phyloP scores from a whole-genome alignment of 2,113 vertebrate genomes.

The Excalfactoria chinensis region DNA sequence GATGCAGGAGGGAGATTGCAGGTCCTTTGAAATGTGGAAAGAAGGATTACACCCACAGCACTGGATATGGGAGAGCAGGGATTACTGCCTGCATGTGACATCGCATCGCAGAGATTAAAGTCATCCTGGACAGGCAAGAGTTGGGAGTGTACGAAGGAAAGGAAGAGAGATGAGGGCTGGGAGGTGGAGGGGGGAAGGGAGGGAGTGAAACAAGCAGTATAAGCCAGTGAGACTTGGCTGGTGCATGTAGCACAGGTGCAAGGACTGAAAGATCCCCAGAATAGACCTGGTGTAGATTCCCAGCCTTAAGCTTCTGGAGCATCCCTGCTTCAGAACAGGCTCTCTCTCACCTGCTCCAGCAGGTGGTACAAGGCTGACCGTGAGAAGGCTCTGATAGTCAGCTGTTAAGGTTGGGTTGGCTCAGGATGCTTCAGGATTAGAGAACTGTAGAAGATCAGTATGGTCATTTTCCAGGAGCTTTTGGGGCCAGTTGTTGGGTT shows the following conservation, averaged over 20 bases:
- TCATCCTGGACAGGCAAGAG: neutral
- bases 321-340: neutral
- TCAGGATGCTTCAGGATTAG: neutral
- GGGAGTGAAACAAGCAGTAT: neutral
- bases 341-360: neutral
- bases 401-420: too few species aligned
- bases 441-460: neutral
- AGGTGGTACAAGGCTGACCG: neutral
- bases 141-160: neutral
- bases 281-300: neutral
- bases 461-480: neutral
- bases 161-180: neutral
- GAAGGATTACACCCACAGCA: neutral
- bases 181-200: neutral
- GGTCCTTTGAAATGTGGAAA: neutral
- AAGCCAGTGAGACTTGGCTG: neutral
- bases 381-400: neutral
- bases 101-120: slow-evolving; percentile 3
- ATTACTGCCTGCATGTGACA: slow-evolving; percentile 21
- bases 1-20: neutral
- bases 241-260: neutral
- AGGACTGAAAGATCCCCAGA: neutral
- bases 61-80: neutral
- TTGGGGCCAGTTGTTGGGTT: neutral
- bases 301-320: neutral